phyloP scores from a whole-genome alignment of 2,888 invertebrate species.

The Sarcophaga caerulescens region DNA sequence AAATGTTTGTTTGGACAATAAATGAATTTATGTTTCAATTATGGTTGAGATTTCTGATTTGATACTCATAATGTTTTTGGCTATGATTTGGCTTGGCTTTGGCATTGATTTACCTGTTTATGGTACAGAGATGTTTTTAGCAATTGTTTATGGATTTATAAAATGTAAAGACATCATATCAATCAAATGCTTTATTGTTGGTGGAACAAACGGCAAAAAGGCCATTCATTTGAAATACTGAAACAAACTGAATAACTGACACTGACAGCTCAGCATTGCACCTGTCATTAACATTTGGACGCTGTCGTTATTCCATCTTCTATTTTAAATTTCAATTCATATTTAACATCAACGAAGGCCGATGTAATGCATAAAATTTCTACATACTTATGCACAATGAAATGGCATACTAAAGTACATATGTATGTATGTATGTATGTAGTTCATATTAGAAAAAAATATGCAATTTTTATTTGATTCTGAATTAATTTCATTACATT shows the following conservation, averaged over 20 bases:
- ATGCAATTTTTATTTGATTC: neutral
- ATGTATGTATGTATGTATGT: neutral
- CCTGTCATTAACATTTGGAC: slow-evolving; percentile 22
- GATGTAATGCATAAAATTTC: neutral
- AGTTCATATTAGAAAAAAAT: neutral
- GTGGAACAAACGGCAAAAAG: neutral
- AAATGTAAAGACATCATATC: slow-evolving; percentile 32
- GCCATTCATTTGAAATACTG: slow-evolving; percentile 11
- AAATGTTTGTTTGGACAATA: neutral
- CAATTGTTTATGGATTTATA: slow-evolving; percentile 4
- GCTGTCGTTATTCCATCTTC: slow-evolving; percentile 23
- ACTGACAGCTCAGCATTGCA: slow-evolving; percentile 59
- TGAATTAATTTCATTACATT: neutral
- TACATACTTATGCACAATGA: neutral
- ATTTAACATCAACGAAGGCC: slow-evolving; percentile 19
- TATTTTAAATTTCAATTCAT: slow-evolving; percentile 32
- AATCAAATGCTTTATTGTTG: slow-evolving; percentile 29
- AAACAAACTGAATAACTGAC: slow-evolving; percentile 40
- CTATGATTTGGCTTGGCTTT: neutral
- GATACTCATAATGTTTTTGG: too few species aligned
- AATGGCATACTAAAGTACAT: neutral
- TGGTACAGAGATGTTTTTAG: slow-evolving; percentile 1
- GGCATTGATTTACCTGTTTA: neutral
- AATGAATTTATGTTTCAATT: slow-evolving; percentile 18
- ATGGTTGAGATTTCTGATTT: neutral